Evolutionary conservation across 2,113 vertebrate species (phyloP).

Genomic region (Coturnix japonica): DNA sequence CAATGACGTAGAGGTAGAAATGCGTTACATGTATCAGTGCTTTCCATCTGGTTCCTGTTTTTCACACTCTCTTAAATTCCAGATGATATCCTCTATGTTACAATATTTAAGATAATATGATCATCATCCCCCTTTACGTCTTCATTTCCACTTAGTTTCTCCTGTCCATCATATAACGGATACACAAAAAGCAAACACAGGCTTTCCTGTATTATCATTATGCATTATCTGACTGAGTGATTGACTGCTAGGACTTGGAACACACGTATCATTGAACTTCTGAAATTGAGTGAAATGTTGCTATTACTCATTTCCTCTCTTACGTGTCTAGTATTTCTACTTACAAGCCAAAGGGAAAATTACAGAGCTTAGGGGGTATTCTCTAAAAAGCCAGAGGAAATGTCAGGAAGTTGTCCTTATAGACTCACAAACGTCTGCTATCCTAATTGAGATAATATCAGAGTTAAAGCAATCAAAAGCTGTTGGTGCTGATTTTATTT

Average conservation of each 20-base stretch:
- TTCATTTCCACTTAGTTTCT: conserved; percentile 35
- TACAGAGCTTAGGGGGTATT: neutral
- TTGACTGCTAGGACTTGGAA: conserved; percentile 9
- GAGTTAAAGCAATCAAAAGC: neutral
- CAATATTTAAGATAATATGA: conserved; percentile 29
- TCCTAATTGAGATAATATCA: neutral
- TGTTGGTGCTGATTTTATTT: neutral
- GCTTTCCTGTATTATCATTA: neutral
- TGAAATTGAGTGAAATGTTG: neutral
- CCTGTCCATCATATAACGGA: conserved; percentile 19
- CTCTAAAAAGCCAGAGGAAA: neutral
- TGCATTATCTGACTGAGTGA: neutral
- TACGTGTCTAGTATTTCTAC: neutral
- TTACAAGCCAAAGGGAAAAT: neutral
- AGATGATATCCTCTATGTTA: neutral
- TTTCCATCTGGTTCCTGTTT: neutral
- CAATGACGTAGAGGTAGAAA: neutral
- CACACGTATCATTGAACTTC: neutral
- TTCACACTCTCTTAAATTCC: conserved; percentile 22
- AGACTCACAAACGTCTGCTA: neutral
- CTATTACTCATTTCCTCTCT: neutral
- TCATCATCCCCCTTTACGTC: neutral
- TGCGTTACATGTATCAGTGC: neutral
- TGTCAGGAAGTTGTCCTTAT: neutral
- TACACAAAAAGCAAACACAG: neutral